Evolutionary conservation across 1,140 invertebrate genomes (phyloP), one percentile per base, ranked within the genome.

Genomic region (Ptiloglossa arizonensis): DNA sequence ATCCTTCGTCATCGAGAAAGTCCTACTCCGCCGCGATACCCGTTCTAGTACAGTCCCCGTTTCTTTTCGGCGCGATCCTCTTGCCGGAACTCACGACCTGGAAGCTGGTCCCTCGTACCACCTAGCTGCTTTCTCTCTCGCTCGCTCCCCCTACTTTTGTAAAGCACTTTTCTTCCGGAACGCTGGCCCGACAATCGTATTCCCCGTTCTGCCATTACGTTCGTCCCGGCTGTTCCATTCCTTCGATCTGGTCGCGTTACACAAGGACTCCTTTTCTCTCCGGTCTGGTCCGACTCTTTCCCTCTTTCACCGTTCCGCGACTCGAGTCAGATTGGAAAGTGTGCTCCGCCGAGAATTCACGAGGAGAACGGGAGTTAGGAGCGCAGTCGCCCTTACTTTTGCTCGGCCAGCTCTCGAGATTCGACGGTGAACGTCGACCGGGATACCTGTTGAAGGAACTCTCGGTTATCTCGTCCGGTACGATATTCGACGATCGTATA

Each of bases 121-220:
- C 29, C n/a, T n/a, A n/a, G n/a, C n/a, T 6, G n/a, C 46, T 29
- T 54, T 4, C 19, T 38, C 32, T 29, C 44, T 27, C n/a, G 60
- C 32, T n/a, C n/a, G 54, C 46, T 56, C 11, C 15, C 54, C 76
- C 78, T 80, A 84, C 87, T 87, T 87, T 86, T 88, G 85, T 86
- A 86, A 88, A 87, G 87, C 86, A 91, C 89, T 91, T 90, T 90
- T 89, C 86, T 91, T 90, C 90, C 87, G 86, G 89, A 91, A 90
- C 90, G 88, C 87, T 90, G 86, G 82, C 73, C 85, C 88, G 86
- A 90, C 90, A 91, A 91, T 91, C 89, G 90, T 90, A 91, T 91
- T 91, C 86, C 88, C 88, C 87, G 83, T 91, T 89, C 83, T 81
- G 86, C 79, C 83, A 80, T 86, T 86, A 87, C 88, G 83, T 87